Evolutionary conservation across 2,113 vertebrate genomes (phyloP), one percentile per base, ranked within the genome.

Genomic region (Alectura lathami): DNA sequence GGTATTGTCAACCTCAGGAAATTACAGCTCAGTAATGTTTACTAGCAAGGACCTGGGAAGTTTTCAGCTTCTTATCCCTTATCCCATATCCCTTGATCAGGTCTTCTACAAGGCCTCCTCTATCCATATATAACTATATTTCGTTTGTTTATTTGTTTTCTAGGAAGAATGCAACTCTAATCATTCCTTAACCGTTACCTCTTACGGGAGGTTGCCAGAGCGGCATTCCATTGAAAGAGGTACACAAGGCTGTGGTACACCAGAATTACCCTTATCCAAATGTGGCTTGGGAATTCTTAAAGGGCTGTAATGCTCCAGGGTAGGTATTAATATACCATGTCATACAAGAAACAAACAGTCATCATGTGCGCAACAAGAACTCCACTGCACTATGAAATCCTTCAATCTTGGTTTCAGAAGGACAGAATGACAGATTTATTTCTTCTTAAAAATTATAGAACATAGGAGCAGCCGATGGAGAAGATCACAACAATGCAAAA

Each of bases 231-330:
- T 64, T n/a, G 50, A 6, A n/a, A 56, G 53, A 57, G 48, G 43
- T 30, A 24, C 42, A 14, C 0, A 22, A 51, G 54, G 69, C 45
- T 0, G 0, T 21, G 64, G 68, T 24, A 13, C 27, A 51, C 79
- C 62, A n/a, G 47, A 68, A 73, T 51, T 47, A 8, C 26, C 43
- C 48, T 68, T 60, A 59, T 56, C 57, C 63, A 36, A 17, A 40
- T 7, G 80, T 12, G 54, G 76, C 40, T 51, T 76, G 68, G 73
- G 86, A 54, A 42, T 73, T 90, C 32, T 11, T 45, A 36, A 77
- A 88, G 83, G 17, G 4, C 9, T 76, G 43, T n/a, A 8, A 1
- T 4, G 76, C 86, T 76, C 1, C 0, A 34, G 60, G 64, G 3
- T 3, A 9, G 32, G 12, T 32, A 59, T 76, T 60, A 26, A 20